Base-by-base conservation (phyloP, 2,888 invertebrate genomes). In the Diloba caeruleocephala region DNA sequence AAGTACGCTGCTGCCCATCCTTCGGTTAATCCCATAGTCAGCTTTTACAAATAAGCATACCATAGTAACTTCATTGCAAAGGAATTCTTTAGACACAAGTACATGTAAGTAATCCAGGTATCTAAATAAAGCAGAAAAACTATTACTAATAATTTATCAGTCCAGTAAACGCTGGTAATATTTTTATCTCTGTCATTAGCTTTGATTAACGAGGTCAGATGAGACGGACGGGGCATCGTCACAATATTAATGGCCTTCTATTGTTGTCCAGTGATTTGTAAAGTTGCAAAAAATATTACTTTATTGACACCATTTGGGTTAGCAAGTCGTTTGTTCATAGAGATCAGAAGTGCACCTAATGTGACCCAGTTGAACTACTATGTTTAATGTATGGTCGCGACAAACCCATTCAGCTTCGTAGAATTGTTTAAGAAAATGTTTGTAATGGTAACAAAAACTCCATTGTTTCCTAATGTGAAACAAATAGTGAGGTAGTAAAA, bases 141-240 rank as follows among this genome's bases (percentile, higher is more conserved):
- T 60, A 72, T 50, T 53, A 46, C 44, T 56, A 76, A 71, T 72
- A 67, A 67, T 72, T 72, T 66, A 69, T 69, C 65, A 58, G 58
- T 45, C 52, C 56, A 63, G 52, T 46, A 70, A 72, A 68, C 66
- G 71, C 54, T 60, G 62, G 60, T 72, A 71, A 74, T 79, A 79
- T 83, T 82, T 81, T 79, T 78, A 82, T 84, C 81, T 76, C 69
- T 54, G 69, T 76, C 82, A 82, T 84, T 84, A 82, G 78, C 72
- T 61, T 76, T 82, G 81, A 84, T 82, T 81, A 81, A 84, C 74
- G 82, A 79, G 56, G 43, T 60, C 56, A 67, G 66, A 63, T 54
- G 66, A 67, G 50, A 63, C 54, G 50, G 59, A 58, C 46, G 54
- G 45, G 46, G 64, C 66, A 62, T 67, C 60, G 59, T 74, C 71